These are phyloP conservation scores for Cephus rjabovi DNA, from an alignment of 2,888 invertebrate species.

Conservation along the genomic window DNA sequence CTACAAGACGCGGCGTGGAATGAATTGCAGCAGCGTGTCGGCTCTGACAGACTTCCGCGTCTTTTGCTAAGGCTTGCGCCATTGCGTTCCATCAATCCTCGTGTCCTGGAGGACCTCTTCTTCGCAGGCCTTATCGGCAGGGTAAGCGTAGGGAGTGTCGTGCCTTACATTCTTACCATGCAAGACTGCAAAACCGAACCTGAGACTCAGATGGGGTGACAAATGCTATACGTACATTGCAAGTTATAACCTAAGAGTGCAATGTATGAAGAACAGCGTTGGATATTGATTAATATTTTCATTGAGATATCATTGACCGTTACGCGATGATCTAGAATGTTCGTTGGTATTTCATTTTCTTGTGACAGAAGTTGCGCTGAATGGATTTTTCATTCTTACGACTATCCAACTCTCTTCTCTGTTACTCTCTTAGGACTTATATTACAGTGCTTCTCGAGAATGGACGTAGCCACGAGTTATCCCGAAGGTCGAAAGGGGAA, in stretches of 20 bases:
- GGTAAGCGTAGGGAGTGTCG: conserved; percentile 94
- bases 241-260: conserved; percentile 41
- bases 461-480: not conserved
- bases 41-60: conserved; percentile 71
- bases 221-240: conserved; percentile 47
- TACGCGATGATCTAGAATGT: not conserved
- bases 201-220: conserved; percentile 63
- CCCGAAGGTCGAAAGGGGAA: not conserved
- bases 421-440: not conserved
- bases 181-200: conserved; percentile 63
- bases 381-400: not conserved
- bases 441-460: not conserved
- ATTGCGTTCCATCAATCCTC: conserved; percentile 78
- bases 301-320: not conserved
- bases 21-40: conserved; percentile 69
- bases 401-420: not conserved
- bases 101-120: conserved; percentile 90
- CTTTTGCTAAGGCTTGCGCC: conserved; percentile 79
- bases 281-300: not conserved
- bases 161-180: conserved; percentile 86
- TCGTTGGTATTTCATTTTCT: not conserved
- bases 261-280: conserved; percentile 26
- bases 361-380: not conserved
- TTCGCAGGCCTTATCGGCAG: conserved; percentile 92
- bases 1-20: conserved; percentile 69